Base-by-base conservation (phyloP, 37 sponge, comb jelly and placozoan species). In the Tethya wilhelma region DNA sequence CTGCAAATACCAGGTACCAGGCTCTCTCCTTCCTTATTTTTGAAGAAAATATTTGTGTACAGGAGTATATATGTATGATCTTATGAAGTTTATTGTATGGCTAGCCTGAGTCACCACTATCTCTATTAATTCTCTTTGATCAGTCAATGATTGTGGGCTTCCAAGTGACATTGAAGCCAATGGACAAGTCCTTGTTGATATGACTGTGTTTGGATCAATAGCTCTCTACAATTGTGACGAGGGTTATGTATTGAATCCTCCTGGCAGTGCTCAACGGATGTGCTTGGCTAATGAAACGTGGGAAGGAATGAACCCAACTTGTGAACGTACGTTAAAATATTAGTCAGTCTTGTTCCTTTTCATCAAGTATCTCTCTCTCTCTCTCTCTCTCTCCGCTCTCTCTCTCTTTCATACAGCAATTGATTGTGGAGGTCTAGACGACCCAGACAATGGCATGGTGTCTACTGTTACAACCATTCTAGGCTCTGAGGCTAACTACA, bases 401-500 rank as follows among this genome's bases (percentile, higher is more conserved):
- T n/a, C n/a, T n/a, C n/a, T n/a, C n/a, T n/a, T n/a, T n/a, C n/a
- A n/a, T 36, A 31, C 1, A 45, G 67, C 7, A 8, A 59, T 59
- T 30, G 4, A 25, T 12, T 86, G 86, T 86, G 53, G 56, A 44
- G 25, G 31, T 30, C 65, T 86, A 0, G 23, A 9, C 7, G 38
- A n/a, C 2, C 86, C 86, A 26, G 22, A 3, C 1, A 60, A 77
- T 86, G 86, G 86, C 32, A 20, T 11, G 26, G 56, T 62, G 67
- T 77, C 4, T 12, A 44, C 31, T 33, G 26, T n/a, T 71, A 63
- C 32, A 38, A 58, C 19, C 7, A 38, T 0, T 72, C 82, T 25
- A 14, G 65, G 45, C 32, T 20, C 37, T 25, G 67, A 30, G n/a
- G 86, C 86, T 28, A 81, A 69, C 1, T 91, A 91, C 74, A 41